Percentiles rank a stretch among this genome's conserved stretches.
These are phyloP conservation scores for Drosophila triauraria DNA, from an alignment of 1,140 invertebrate genomes.

Conservation along the genomic window DNA sequence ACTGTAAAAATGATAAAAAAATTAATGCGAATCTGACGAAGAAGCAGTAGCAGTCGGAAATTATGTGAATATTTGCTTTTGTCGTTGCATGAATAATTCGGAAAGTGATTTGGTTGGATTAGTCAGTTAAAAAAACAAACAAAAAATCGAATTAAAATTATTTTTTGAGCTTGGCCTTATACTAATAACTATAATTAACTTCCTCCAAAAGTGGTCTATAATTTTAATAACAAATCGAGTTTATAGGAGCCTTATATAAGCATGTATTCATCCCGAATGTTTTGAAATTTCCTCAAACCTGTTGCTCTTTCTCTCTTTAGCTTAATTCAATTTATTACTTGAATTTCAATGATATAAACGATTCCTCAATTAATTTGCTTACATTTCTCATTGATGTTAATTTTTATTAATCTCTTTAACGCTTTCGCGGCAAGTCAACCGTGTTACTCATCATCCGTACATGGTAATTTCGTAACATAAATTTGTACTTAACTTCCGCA, in stretches of 20 bases:
- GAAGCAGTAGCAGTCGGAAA: conserved; percentile 9
- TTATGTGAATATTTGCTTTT: conserved; percentile 30
- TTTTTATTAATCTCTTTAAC: conserved; percentile 16
- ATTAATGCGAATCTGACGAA: conserved; percentile 24
- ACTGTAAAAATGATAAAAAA: conserved; percentile 17
- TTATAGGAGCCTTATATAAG: not conserved
- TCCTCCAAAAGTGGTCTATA: not conserved
- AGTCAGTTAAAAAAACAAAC: not conserved
- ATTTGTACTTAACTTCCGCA: conserved; percentile 40
- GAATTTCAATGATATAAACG: not conserved
- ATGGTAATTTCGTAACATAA: conserved; percentile 41
- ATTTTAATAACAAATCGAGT: not conserved
- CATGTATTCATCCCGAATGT: not conserved
- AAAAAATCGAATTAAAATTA: not conserved
- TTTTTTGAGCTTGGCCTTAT: not conserved
- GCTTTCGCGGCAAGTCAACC: conserved; percentile 1
- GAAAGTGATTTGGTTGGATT: conserved; percentile 11
- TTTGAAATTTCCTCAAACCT: not conserved
- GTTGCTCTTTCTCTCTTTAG: no score
- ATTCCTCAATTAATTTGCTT: conserved; percentile 4
- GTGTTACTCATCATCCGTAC: conserved; percentile 35
- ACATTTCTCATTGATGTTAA: not conserved
- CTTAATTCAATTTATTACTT: not conserved
- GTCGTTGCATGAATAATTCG: conserved; percentile 20
- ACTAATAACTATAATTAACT: not conserved